Evolutionary conservation across 2,797 vertebrate species (phyloP).

Genomic region (Gymnopithys bicolor): DNA sequence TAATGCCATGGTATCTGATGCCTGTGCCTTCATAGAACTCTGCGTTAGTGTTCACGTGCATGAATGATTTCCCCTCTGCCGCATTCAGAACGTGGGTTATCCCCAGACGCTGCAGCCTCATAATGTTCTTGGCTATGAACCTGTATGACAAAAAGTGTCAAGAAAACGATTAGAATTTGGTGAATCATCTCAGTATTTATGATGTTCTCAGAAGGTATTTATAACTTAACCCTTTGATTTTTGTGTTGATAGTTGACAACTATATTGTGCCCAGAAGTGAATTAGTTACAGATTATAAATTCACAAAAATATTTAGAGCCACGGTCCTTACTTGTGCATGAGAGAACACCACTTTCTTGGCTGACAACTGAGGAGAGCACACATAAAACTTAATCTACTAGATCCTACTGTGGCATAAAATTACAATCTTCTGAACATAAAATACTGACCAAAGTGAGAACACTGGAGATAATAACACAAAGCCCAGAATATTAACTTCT

Average conservation of each 20-base stretch:
- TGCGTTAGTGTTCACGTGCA: slow-evolving; percentile 95
- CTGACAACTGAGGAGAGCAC: not conserved
- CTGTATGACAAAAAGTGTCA: slow-evolving; percentile 55
- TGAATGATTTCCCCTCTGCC: slow-evolving; percentile 96
- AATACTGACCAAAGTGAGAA: not conserved
- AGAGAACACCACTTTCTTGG: not conserved
- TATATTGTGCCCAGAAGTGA: not conserved
- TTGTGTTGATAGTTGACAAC: not conserved
- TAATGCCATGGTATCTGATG: slow-evolving; percentile 93
- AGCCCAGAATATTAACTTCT: not conserved
- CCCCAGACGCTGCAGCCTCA: slow-evolving; percentile 89
- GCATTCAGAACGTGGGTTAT: slow-evolving; percentile 95
- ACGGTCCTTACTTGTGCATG: not conserved
- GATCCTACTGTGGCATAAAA: not conserved
- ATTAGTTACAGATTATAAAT: not conserved
- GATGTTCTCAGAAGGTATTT: not conserved
- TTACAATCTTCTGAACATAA: not conserved
- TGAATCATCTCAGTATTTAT: not conserved
- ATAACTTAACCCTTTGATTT: not conserved
- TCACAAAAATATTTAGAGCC: not conserved
- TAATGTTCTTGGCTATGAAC: slow-evolving; percentile 93
- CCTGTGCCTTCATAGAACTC: slow-evolving; percentile 92
- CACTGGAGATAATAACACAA: not conserved
- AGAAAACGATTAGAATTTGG: not conserved
- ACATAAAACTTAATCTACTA: not conserved